A percentile compares a stretch with the other conserved stretches of the same genome.
phyloP scores from a whole-genome alignment of 2,113 vertebrate genomes.

The Tachuris rubrigastra region DNA sequence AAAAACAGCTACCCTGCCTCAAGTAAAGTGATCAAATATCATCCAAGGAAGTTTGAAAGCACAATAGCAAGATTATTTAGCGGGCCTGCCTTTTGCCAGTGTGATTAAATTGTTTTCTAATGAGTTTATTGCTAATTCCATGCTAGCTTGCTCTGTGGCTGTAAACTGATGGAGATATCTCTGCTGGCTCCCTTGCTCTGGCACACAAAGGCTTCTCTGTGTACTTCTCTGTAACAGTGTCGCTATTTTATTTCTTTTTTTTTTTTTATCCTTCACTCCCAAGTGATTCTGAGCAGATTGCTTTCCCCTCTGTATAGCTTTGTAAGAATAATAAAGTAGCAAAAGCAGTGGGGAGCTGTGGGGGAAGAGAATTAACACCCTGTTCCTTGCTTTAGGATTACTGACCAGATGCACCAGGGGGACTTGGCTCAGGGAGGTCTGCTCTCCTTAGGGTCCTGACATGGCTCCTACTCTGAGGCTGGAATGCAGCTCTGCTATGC shows the following conservation, averaged over 20 bases:
- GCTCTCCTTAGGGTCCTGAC: rapidly evolving
- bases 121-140: conserved; percentile 14
- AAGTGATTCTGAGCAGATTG: not conserved
- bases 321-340: not conserved
- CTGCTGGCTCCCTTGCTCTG: conserved; percentile 34
- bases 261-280: not conserved
- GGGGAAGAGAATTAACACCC: not conserved
- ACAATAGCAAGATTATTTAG: not conserved
- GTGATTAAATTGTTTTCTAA: not conserved
- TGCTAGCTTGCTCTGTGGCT: not conserved
- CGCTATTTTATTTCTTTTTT: not conserved
- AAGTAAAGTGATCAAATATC: not conserved
- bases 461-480: not conserved
- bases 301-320: not conserved
- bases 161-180: conserved; percentile 39
- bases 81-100: not conserved
- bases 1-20: not conserved
- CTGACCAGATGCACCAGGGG: rapidly evolving
- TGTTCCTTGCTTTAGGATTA: not conserved
- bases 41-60: not conserved
- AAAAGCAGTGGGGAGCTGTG: not conserved
- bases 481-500: not conserved
- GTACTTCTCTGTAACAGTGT: not conserved
- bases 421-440: no score
- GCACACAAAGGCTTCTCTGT: conserved; percentile 45